Evolutionary conservation across 2,113 vertebrate genomes (phyloP).

Genomic region (Trogon surrucura): DNA sequence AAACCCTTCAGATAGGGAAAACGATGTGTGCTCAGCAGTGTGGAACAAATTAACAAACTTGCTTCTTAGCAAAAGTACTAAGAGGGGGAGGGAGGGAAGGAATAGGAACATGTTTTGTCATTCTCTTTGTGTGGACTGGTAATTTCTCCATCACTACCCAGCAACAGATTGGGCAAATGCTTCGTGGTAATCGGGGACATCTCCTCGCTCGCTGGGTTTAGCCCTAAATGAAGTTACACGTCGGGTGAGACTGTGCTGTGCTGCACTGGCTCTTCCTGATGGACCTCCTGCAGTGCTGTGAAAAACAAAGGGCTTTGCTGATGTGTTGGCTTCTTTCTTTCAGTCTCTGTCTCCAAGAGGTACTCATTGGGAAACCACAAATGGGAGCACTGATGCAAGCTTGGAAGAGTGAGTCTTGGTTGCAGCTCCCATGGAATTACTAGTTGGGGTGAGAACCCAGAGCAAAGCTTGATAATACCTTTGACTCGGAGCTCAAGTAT

Average conservation of each 20-base stretch:
- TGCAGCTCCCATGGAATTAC: not conserved
- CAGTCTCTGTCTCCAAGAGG: not conserved
- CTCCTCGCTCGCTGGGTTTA: not conserved
- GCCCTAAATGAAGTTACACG: not conserved
- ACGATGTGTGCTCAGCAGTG: not conserved
- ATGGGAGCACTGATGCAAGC: not conserved
- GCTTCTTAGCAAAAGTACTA: not conserved
- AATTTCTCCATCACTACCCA: not conserved
- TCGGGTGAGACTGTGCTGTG: not conserved
- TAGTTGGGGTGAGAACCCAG: not conserved
- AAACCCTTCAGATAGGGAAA: not conserved
- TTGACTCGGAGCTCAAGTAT: not conserved
- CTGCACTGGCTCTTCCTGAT: not conserved
- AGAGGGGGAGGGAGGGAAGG: not conserved
- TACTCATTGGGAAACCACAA: not conserved
- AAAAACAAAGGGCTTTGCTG: not conserved
- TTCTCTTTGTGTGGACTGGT: not conserved
- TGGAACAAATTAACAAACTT: not conserved
- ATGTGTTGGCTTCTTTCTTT: not conserved
- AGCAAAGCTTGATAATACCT: fast-evolving
- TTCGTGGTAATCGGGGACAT: not conserved
- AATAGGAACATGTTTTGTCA: not conserved
- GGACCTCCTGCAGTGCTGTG: not conserved
- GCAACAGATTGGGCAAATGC: not conserved
- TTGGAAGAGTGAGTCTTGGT: not conserved